Conservation (phyloP, 2,113 vertebrate genomes). For the Ptilorrhoa leucosticta region DNA sequence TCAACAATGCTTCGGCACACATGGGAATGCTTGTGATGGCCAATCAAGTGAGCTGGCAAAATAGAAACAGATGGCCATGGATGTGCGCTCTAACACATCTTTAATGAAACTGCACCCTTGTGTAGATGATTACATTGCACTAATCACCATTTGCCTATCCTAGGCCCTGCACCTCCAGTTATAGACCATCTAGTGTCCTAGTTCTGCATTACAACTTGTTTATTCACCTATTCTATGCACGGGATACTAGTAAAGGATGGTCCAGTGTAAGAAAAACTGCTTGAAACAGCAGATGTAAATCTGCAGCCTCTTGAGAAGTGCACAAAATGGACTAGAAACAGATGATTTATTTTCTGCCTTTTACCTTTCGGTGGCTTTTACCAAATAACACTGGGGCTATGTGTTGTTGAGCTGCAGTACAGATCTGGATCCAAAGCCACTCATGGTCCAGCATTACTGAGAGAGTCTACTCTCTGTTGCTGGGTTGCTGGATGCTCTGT, state of each 20-base stretch:
- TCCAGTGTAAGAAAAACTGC: neutral
- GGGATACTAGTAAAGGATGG: neutral
- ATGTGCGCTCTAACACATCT: slow-evolving; percentile 69
- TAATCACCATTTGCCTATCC: slow-evolving; percentile 10
- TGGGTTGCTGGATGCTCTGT: neutral
- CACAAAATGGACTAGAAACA: neutral
- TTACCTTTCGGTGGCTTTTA: neutral
- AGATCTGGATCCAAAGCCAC: slow-evolving; percentile 2
- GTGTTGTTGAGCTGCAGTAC: neutral
- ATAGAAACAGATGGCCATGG: slow-evolving; percentile 71
- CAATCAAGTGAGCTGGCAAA: slow-evolving; percentile 69
- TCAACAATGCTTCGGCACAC: slow-evolving; percentile 66
- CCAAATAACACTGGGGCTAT: neutral
- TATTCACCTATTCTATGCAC: neutral
- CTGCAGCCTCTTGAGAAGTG: neutral
- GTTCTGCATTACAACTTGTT: slow-evolving; percentile 9
- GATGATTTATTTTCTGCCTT: neutral
- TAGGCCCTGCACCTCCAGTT: neutral
- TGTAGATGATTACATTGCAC: neutral
- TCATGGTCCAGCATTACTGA: neutral
- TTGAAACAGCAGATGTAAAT: neutral
- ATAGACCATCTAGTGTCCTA: slow-evolving; percentile 13
- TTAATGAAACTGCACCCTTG: slow-evolving; percentile 20
- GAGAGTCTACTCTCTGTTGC: neutral
- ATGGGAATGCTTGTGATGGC: slow-evolving; percentile 75